Base-by-base conservation (phyloP, 1,140 invertebrate species). In the Tetramorium simillimum region DNA sequence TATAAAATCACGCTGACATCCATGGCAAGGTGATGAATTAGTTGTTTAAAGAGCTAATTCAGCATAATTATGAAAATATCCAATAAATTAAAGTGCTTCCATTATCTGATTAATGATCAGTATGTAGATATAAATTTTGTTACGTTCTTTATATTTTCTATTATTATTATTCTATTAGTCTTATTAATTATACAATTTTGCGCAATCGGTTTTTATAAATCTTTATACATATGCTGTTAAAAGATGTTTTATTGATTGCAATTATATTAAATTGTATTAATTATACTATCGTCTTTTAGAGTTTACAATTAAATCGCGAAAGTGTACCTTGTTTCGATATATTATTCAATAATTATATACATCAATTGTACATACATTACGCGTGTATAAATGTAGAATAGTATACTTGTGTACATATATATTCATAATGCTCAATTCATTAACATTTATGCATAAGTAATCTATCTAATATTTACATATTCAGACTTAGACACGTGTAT, bases 41-140 rank as follows among this genome's bases (percentile, higher is more conserved):
- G 56, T 86, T 53, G 10, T 21, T 72, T 28, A n/a, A 75, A 67
- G 9, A 80, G 24, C 7, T 75, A 73, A 62, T 77, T 82, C 43
- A 9, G 76, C 4, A 40, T 63, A 70, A 86, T 63, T 67, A 37
- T 10, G 14, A 51, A 72, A 56, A 53, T 21, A 80, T 80, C n/a
- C 33, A 67, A 33, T 62, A 16, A 85, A 89, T 77, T 88, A 46
- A 80, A 37, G 89, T 89, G 85, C 89, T 90, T 89, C 88, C 89
- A 85, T 56, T 76, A 24, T 51, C 72, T 78, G 43, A 89, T 84
- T 87, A 87, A 56, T 82, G 51, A 84, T 89, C 65, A 89, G 77
- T 86, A 89, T 89, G 82, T 86, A 77, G 28, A 43, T 88, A 58
- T 21, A 73, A 80, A 53, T 77, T 86, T 75, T 56, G 67, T 80